Evolutionary conservation across 1,140 invertebrate species (phyloP), one percentile per base, ranked within the genome.

Genomic region (Calosoma granatense): DNA sequence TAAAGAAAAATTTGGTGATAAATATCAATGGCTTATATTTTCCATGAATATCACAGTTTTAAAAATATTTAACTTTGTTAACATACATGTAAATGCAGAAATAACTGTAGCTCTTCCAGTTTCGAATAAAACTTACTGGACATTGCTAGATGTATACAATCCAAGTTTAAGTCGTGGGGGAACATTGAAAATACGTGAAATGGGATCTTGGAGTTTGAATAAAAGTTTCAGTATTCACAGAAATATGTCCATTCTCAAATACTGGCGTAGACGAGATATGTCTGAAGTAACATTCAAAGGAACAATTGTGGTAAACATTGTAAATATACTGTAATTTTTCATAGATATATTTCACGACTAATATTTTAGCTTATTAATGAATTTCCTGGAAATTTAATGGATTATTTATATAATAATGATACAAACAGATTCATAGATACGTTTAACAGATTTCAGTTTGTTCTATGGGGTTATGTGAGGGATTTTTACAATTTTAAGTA

Each of bases 401-500:
- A 80, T 26, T 84, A 81, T 62, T 63, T 84, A 51, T 67, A 70
- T 14, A 70, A 65, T 53, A 47, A 47, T 47, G 74, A 74, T 22
- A 64, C 67, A 20, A 61, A 79, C 14, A 70, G 66, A 11, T 71
- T 79, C 64, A 68, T 81, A 21, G 82, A 86, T 67, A 78, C 79
- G 0, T 76, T 84, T 72, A 77, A 78, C 63, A 75, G 81, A 62
- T 78, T 79, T 60, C 81, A 84, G 64, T 81, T 75, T 62, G 74
- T 70, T 53, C 60, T 84, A 12, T 61, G 84, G 43, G 70, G 74
- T 56, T 76, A 78, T 62, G 72, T 84, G 15, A 70, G 71, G 56
- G 77, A 83, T 61, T 78, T 80, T 67, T 84, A 75, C 62, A 83
- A 84, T 70, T 81, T 80, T 61, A 78, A 74, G 78, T 82, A 75